Evolutionary conservation across 1,140 invertebrate species (phyloP).

Genomic region (Patella vulgata): DNA sequence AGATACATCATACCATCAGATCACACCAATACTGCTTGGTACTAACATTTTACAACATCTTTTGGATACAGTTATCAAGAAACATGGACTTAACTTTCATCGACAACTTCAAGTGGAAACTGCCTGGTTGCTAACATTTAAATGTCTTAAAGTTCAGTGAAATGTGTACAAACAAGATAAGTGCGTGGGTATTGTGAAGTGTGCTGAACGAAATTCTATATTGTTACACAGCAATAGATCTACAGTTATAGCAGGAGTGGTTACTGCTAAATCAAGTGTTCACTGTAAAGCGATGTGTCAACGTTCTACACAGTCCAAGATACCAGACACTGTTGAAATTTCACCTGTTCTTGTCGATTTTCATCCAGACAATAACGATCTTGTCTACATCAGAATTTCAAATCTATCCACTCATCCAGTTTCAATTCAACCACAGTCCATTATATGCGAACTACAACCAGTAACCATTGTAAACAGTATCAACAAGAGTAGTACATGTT

Average conservation of each 20-base stretch:
- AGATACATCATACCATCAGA: slow-evolving; percentile 1
- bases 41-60: too few relatives aligned
- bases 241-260: background rate
- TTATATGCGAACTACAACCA: slow-evolving; percentile 23
- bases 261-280: background rate
- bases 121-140: background rate
- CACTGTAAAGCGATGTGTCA: background rate
- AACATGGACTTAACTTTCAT: background rate
- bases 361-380: slow-evolving; percentile 3
- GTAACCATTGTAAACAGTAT: slow-evolving; percentile 8
- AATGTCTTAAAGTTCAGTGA: background rate
- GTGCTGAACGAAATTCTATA: background rate
- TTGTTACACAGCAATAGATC: too few relatives aligned
- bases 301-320: background rate
- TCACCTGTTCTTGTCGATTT: background rate
- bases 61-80: background rate
- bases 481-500: too few relatives aligned
- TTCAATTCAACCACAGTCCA: slow-evolving; percentile 4
- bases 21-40: background rate
- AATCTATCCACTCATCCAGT: slow-evolving; percentile 17
- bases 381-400: slow-evolving; percentile 5
- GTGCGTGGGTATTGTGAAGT: background rate
- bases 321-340: background rate
- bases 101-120: background rate
- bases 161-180: background rate